Evolutionary conservation across 2,113 vertebrate species (phyloP), one percentile per base, ranked within the genome.

Genomic region (Cromileptes altivelis): DNA sequence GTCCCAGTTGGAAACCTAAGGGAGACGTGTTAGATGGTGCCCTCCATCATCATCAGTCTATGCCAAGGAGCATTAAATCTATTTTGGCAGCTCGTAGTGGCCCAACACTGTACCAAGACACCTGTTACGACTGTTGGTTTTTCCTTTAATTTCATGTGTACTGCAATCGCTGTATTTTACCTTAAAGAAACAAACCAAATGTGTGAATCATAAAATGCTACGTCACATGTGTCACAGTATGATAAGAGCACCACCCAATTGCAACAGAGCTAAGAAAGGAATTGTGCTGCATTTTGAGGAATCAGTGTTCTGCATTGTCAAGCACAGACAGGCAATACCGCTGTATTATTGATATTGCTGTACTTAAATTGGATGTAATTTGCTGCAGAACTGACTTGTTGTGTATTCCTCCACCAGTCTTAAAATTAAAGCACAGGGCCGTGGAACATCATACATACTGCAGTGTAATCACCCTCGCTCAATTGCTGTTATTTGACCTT

Each of bases 401-500:
- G 47, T 75, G 14, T 55, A 23, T 77, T 84, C 56, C 9, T 62
- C 71, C 67, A 14, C 23, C 21, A 56, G n/a, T 42, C 55, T 57
- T 58, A 30, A 47, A 65, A 84, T 56, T 62, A 23, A 81, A 76
- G 71, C 56, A 37, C 33, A 25, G 56, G 57, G 25, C 21, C 14
- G 40, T 45, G 63, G 19, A 76, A 71, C 21, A 30, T 52, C 50
- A 62, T 49, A 56, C 42, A 75, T 37, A 84, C 86, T 91, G 89
- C 92, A 88, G 86, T 65, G 77, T 79, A 89, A 90, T 88, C 85
- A 90, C 81, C 60, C 67, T n/a, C 12, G 50, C 69, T 86, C 70
- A 85, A 30, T 82, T 85, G 37, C 70, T 80, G 57, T 62, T 84
- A 81, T 91, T 91, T 92, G 91, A 91, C 94, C 88, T 92, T 92